Evolutionary conservation across 2,888 invertebrate genomes (phyloP).

Genomic region (Leptothorax acervorum): DNA sequence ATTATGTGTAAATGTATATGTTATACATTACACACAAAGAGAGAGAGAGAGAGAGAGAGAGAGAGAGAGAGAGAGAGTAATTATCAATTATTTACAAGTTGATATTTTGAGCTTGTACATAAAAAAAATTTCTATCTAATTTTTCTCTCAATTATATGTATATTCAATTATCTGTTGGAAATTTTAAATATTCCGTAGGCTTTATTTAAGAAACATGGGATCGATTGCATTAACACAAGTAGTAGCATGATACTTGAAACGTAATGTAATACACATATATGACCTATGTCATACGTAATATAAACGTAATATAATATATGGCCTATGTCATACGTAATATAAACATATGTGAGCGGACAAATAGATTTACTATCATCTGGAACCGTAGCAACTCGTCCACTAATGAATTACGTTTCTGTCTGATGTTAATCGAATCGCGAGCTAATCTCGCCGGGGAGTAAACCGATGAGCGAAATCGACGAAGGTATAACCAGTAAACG

Average conservation of each 20-base stretch:
- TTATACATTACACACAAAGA: neutral
- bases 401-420: slow-evolving; percentile 17
- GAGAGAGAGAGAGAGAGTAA: neutral
- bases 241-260: neutral
- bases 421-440: slow-evolving; percentile 35
- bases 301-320: neutral
- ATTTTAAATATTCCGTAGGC: neutral
- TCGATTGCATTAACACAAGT: neutral
- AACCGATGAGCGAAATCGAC: slow-evolving; percentile 3
- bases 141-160: neutral
- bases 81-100: neutral
- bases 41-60: too few species aligned
- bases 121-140: neutral
- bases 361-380: neutral
- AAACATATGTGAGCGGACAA: neutral
- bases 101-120: neutral
- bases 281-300: too few species aligned
- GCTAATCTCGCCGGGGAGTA: slow-evolving; percentile 25
- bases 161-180: neutral
- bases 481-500: slow-evolving; percentile 27
- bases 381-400: neutral
- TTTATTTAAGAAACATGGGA: neutral
- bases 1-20: neutral
- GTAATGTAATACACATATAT: neutral
- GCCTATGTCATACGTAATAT: too few species aligned